These are phyloP conservation scores for Drosophila hydei DNA, from an alignment of 1,140 invertebrate species.

Conservation along the genomic window DNA sequence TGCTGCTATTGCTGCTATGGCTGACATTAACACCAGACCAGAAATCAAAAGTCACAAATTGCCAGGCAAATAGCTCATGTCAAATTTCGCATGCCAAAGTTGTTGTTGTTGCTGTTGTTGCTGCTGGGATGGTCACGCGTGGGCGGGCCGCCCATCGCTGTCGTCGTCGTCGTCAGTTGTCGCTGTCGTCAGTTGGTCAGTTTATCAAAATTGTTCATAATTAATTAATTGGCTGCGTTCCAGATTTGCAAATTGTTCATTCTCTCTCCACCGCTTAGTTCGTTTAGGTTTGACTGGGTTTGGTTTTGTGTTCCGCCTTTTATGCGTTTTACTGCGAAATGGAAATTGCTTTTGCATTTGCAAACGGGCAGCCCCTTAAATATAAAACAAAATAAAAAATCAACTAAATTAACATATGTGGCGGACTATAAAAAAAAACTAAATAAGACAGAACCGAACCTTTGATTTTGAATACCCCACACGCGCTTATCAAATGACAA, in stretches of 20 bases:
- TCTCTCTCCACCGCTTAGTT: slow-evolving; percentile 7
- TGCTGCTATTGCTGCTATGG: slow-evolving; percentile 13
- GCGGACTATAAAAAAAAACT: slow-evolving; percentile 26
- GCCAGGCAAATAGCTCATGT: slow-evolving; percentile 53
- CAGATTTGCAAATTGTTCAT: slow-evolving; percentile 78
- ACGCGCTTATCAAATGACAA: slow-evolving; percentile 59
- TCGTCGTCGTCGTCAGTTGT: slow-evolving; percentile 21
- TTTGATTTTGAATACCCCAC: slow-evolving; percentile 57
- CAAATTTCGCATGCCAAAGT: slow-evolving; percentile 64
- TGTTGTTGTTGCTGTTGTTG: slow-evolving; percentile 31
- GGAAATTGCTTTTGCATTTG: slow-evolving; percentile 70
- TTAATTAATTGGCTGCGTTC: slow-evolving; percentile 82
- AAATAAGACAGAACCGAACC: slow-evolving; percentile 30
- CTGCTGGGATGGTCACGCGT: slow-evolving; percentile 51
- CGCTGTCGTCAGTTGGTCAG: slow-evolving; percentile 49
- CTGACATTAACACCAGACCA: slow-evolving; percentile 67
- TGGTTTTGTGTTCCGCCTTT: slow-evolving; percentile 21
- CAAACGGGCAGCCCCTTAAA: slow-evolving; percentile 50
- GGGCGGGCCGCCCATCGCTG: slow-evolving; percentile 42
- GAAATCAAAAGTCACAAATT: slow-evolving; percentile 41
- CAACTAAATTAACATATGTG: slow-evolving; percentile 70
- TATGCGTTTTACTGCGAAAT: slow-evolving; percentile 75
- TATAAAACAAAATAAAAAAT: slow-evolving; percentile 27
- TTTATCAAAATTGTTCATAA: slow-evolving; percentile 83
- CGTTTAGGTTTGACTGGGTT: slow-evolving; percentile 1